Evolutionary conservation across 2,113 vertebrate genomes (phyloP), one percentile per base, ranked within the genome.

Genomic region (Sterna hirundo): DNA sequence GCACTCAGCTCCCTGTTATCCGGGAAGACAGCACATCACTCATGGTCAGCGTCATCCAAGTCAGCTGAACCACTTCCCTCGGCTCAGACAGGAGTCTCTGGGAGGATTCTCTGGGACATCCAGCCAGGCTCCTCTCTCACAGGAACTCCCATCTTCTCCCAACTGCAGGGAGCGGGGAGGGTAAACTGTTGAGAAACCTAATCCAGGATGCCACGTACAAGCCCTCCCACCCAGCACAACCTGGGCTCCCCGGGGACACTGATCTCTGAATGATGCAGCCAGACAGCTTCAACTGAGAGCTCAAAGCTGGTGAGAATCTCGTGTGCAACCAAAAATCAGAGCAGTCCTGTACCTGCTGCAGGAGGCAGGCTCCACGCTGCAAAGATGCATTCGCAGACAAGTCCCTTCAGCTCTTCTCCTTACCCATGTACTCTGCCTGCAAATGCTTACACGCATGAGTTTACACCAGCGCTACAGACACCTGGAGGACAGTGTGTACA

Each of bases 11-110:
- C 93, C 52, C 38, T 60, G 44, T 88, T 97, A 96, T 93, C 91
- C 78, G 84, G 46, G 83, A 91, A 61, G 94, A 96, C 94, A 93
- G 89, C 82, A 80, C 83, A 90, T 97, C 95, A 60, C 57, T 96
- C 93, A 93, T 17, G 27, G 83, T 95, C 95, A 97, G 77, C 21
- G 2, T 95, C 96, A 95, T n/a, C 64, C 38, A 90, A 42, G 13
- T 85, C 87, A 95, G 90, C 93, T 79, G 69, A 96, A 90, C 70
- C 66, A 91, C 40, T 55, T 91, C 52, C 52, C 36, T 89, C 14
- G 7, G 47, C 66, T 83, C 76, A 88, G 58, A 72, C 42, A 42
- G n/a, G 54, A 66, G 19, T 13, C 58, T 71, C 58, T 52, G 19
- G 47, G 76, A 57, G 61, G 69, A 88, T 75, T 75, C 70, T 91